A percentile compares a stretch with the other conserved stretches of the same genome.
Conservation (phyloP, 2,888 invertebrate species). For the Hemistola chrysoprasaria region DNA sequence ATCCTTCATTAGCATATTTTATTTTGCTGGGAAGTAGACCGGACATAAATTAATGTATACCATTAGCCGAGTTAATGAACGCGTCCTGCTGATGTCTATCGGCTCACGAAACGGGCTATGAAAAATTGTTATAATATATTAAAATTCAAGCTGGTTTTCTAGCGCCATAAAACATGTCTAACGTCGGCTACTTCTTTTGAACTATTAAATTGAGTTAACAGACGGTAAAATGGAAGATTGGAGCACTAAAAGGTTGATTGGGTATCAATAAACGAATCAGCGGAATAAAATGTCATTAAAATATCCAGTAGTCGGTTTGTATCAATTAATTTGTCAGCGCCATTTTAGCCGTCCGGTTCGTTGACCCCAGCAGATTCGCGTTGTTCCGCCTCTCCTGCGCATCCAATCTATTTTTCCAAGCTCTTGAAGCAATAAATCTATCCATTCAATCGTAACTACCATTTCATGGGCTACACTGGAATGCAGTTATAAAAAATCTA, state of each 20-base stretch:
- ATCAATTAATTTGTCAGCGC: conserved; percentile 36
- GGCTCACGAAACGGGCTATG: conserved; percentile 14
- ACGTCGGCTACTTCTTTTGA: conserved; percentile 17
- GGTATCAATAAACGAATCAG: conserved; percentile 22
- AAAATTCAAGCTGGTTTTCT: conserved; percentile 9
- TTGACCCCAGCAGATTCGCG: conserved; percentile 59
- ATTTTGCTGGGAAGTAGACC: conserved; percentile 17
- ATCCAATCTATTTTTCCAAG: conserved; percentile 36
- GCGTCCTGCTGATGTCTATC: conserved; percentile 19
- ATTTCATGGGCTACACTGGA: conserved; percentile 7
- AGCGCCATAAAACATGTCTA: conserved; percentile 9
- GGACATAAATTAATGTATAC: conserved; percentile 17
- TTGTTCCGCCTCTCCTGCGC: conserved; percentile 57
- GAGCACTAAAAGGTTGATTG: conserved; percentile 22
- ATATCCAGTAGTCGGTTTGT: conserved; percentile 18
- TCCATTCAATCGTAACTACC: conserved; percentile 26
- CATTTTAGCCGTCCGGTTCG: conserved; percentile 54
- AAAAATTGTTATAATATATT: conserved; percentile 12
- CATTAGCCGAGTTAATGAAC: conserved; percentile 22
- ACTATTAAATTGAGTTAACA: conserved; percentile 23
- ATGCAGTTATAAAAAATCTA: conserved; percentile 4
- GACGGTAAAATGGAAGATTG: conserved; percentile 23
- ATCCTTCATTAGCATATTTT: conserved; percentile 7
- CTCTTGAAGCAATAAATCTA: conserved; percentile 31
- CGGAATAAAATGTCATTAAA: conserved; percentile 22